A percentile compares a stretch with the other conserved stretches of the same genome.
phyloP scores from a whole-genome alignment of 2,888 invertebrate genomes.

The Stenichneumon culpator region DNA sequence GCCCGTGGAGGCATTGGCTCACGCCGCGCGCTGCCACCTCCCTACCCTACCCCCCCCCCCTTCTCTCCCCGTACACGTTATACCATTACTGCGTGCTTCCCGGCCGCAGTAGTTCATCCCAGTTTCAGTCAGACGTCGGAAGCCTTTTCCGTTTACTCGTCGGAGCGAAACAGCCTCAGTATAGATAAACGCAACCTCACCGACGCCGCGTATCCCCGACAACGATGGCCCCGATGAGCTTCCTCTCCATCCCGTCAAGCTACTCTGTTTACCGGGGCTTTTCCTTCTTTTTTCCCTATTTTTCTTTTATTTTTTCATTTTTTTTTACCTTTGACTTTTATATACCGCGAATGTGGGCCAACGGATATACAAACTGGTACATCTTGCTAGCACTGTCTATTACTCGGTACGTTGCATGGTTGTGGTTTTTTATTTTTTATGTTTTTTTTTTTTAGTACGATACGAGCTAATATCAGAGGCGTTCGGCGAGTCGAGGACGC shows the following conservation, averaged over 20 bases:
- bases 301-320: neutral
- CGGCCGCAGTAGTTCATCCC: slow-evolving; percentile 61
- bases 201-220: neutral
- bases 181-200: too few relatives aligned
- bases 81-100: slow-evolving; percentile 47
- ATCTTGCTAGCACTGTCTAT: neutral
- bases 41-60: neutral
- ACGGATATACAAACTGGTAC: neutral
- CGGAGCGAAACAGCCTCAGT: slow-evolving; percentile 5
- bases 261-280: neutral
- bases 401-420: neutral
- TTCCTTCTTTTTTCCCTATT: neutral
- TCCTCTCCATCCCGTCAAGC: neutral
- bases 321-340: slow-evolving; percentile 15
- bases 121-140: slow-evolving; percentile 61
- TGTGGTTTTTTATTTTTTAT: neutral
- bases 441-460: neutral
- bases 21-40: slow-evolving; percentile 14
- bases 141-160: slow-evolving; percentile 35
- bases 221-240: slow-evolving; percentile 1
- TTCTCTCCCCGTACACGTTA: slow-evolving; percentile 2
- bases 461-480: slow-evolving; percentile 12
- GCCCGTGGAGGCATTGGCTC: slow-evolving; percentile 32
- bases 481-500: slow-evolving; percentile 30
- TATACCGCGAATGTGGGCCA: slow-evolving; percentile 23